Base-by-base conservation (phyloP, 1,140 invertebrate species). In the Meteorus sp. region DNA sequence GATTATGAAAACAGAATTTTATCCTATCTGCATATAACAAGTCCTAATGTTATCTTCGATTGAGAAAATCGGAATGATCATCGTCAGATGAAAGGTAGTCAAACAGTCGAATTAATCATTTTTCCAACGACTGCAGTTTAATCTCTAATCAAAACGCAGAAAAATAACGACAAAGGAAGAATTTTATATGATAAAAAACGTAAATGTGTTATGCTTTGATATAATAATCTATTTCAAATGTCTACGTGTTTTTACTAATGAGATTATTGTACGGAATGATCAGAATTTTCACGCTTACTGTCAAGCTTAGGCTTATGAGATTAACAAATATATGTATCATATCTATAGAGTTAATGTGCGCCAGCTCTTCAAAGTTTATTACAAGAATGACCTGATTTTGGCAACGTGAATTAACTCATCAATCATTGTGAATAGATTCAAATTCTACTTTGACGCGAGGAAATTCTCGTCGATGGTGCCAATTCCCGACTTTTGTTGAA, bases 191-290 rank as follows among this genome's bases (percentile, higher is more conserved):
- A 45, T 15, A 43, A 44, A 31, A 19, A 44, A 56, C 15, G 27
- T 43, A 44, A 29, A 63, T 62, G 45, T 59, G 65, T 70, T 72
- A 65, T 33, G 37, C 54, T 67, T 68, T 66, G 35, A 61, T 62
- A 62, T 72, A 65, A 67, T 66, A 66, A 68, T 67, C 60, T 68
- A 70, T n/a, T 68, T 66, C 58, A 68, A 53, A 68, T 66, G 51
- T 70, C 64, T 68, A 64, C 64, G 66, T 72, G 66, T 62, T 67
- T 63, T 63, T 58, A 63, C 43, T 56, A 65, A 61, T 54, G 50
- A 66, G 54, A 56, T 37, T 60, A 43, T 50, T 59, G 55, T 63
- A 60, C 60, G 35, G 52, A 57, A 29, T 37, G 47, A 52, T 58
- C 31, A 33, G 22, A 54, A 19, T 17, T 25, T 35, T 23, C 8